phyloP scores from a whole-genome alignment of 2,113 vertebrate species.

The Turdus rufiventris region DNA sequence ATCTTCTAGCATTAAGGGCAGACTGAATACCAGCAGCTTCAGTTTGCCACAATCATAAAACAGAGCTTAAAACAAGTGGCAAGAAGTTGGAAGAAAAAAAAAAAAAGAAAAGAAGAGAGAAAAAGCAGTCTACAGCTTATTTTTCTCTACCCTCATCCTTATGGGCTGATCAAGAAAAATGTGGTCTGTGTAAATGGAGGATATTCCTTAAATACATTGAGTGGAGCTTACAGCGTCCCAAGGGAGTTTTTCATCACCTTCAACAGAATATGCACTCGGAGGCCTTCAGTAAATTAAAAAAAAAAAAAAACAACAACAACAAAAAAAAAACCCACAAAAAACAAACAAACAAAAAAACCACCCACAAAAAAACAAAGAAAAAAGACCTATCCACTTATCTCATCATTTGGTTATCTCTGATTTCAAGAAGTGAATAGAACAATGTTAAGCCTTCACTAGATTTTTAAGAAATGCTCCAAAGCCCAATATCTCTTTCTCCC shows the following conservation, averaged over 20 bases:
- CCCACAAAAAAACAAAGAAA: background rate
- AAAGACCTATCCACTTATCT: conserved; percentile 54
- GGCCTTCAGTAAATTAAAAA: conserved; percentile 43
- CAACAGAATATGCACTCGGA: conserved; percentile 52
- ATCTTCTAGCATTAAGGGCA: background rate
- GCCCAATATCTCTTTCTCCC: background rate
- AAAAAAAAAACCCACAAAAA: background rate
- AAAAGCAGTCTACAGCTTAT: background rate
- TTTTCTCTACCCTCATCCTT: background rate
- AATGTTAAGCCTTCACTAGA: conserved; percentile 51
- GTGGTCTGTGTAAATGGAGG: conserved; percentile 30
- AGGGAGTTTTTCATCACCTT: conserved; percentile 51
- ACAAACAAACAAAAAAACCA: background rate
- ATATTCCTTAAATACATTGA: conserved; percentile 51
- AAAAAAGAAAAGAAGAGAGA: background rate
- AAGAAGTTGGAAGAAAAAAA: background rate
- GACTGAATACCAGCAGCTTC: conserved; percentile 12
- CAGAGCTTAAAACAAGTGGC: background rate
- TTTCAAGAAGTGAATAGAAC: conserved; percentile 50
- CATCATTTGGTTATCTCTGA: conserved; percentile 50
- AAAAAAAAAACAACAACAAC: no score
- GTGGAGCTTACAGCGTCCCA: conserved; percentile 35
- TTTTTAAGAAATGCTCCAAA: conserved; percentile 37
- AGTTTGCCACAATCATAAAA: background rate
- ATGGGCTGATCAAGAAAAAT: conserved; percentile 24